Evolutionary conservation across 2,797 vertebrate species (phyloP), one percentile per base, ranked within the genome.

Genomic region (Holocentrus rufus): DNA sequence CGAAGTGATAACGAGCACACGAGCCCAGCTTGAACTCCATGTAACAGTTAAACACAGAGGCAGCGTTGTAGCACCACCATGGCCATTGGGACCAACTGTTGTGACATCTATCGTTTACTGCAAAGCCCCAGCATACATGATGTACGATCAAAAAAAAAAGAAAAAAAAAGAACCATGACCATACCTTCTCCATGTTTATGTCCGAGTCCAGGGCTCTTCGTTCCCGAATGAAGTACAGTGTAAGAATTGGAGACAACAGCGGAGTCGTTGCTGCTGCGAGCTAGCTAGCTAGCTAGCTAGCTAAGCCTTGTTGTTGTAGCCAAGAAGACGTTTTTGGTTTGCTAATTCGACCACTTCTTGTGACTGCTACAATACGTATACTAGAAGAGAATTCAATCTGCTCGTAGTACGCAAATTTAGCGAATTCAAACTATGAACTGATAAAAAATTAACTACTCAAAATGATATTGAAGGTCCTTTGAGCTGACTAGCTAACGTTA

Each of bases 171-270:
- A 52, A 5, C 0, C 5, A 11, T 9, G 0, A 54, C 53, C 73
- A 3, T 67, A 93, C 92, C 91, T 91, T 93, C 77, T 93, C 92
- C 92, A 93, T 93, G 20, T 67, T 54, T 50, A 60, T 69, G 69
- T 64, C 67, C 9, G 13, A 18, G 50, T 54, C 11, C 49, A 56
- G 0, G 17, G n/a, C 23, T 74, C 55, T 25, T 69, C 8, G 50
- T 18, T 34, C 14, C 22, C 27, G 54, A 27, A 27, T 4, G 25
- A 27, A 27, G 25, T 27, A 27, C 25, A 2, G 25, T 27, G 60
- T 55, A 44, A 58, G 27, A 25, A 14, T 34, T 27, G 34, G 59
- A 73, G 14, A 49, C 58, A 8, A 49, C 62, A 70, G 36, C 50
- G 53, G 18, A 66, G 36, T 56, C 42, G 66, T 72, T 46, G 79